A percentile compares a stretch with the other conserved stretches of the same genome.
Evolutionary conservation across 2,797 vertebrate genomes (phyloP).

Genomic region (Telmatherina bonti): DNA sequence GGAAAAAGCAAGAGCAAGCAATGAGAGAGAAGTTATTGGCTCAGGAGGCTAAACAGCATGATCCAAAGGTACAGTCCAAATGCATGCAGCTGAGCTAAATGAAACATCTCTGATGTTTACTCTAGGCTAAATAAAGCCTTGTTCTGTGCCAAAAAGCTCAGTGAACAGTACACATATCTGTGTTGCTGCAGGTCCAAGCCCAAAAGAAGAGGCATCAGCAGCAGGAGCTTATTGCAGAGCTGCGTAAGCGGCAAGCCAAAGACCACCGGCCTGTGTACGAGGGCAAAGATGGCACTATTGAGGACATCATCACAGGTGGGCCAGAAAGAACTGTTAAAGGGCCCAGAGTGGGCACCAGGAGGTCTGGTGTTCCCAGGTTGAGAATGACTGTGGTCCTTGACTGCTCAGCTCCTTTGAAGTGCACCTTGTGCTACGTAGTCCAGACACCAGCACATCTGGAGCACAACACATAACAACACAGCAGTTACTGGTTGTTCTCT

Average conservation of each 20-base stretch:
- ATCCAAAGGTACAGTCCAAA: slow-evolving; percentile 81
- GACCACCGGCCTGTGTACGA: slow-evolving; percentile 97
- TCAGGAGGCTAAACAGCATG: slow-evolving; percentile 92
- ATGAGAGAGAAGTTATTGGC: slow-evolving; percentile 94
- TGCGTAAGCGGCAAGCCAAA: slow-evolving; percentile 93
- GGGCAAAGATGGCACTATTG: slow-evolving; percentile 97
- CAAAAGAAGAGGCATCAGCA: slow-evolving; percentile 91
- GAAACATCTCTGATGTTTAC: slow-evolving; percentile 47
- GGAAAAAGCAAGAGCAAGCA: slow-evolving; percentile 95
- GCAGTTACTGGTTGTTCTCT: slow-evolving; percentile 26
- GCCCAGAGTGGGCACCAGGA: slow-evolving; percentile 41
- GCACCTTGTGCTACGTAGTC: slow-evolving; percentile 83
- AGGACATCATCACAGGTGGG: slow-evolving; percentile 98
- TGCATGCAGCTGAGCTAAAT: slow-evolving; percentile 22
- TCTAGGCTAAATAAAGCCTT: slow-evolving; percentile 49
- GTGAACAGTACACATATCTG: slow-evolving; percentile 29
- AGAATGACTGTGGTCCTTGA: slow-evolving; percentile 82
- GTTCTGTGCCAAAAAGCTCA: slow-evolving; percentile 24
- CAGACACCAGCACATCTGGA: slow-evolving; percentile 73
- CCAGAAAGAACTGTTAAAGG: slow-evolving; percentile 46
- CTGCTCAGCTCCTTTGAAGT: slow-evolving; percentile 78
- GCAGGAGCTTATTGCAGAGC: slow-evolving; percentile 94
- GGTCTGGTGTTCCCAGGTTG: slow-evolving; percentile 45
- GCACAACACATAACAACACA: slow-evolving; percentile 51
- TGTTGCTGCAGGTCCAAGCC: slow-evolving; percentile 76